Conservation (phyloP, 2,888 invertebrate genomes). For the Mesodorylaimus sp. region DNA sequence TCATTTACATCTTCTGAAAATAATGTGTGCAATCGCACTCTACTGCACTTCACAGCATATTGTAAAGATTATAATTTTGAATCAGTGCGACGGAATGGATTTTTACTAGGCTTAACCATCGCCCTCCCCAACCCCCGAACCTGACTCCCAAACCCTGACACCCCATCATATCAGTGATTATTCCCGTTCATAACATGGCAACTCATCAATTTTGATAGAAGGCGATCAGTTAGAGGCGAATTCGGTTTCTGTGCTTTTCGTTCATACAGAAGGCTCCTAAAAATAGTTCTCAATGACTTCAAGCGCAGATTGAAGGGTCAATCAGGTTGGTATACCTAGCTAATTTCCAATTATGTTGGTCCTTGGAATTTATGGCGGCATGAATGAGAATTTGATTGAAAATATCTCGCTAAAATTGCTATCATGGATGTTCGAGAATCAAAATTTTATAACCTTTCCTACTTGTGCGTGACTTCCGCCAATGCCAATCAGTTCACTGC, state of each 20-base stretch:
- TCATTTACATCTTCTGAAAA: too few relatives aligned
- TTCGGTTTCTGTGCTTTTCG: background rate
- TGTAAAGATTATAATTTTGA: too few relatives aligned
- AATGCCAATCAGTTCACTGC: slow-evolving; percentile 28
- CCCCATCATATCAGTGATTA: too few relatives aligned
- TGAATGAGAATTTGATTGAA: background rate
- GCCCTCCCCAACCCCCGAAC: too few relatives aligned
- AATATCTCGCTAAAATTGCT: slow-evolving; percentile 5
- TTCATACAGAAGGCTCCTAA: background rate
- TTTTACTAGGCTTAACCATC: too few relatives aligned
- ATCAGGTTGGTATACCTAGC: background rate
- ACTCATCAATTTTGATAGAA: too few relatives aligned
- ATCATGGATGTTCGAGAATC: slow-evolving; percentile 12
- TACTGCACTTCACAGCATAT: too few relatives aligned
- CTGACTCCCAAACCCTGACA: too few relatives aligned
- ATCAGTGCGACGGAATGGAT: too few relatives aligned
- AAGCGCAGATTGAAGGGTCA: background rate
- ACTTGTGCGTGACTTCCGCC: slow-evolving; percentile 38
- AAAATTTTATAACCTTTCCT: background rate
- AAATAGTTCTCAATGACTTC: background rate
- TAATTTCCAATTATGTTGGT: background rate
- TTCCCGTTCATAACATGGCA: too few relatives aligned
- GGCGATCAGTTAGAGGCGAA: background rate
- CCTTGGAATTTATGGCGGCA: background rate
- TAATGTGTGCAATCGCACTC: too few relatives aligned